Base-by-base conservation (phyloP, 2,888 invertebrate species). In the Drosophila meridiana region DNA sequence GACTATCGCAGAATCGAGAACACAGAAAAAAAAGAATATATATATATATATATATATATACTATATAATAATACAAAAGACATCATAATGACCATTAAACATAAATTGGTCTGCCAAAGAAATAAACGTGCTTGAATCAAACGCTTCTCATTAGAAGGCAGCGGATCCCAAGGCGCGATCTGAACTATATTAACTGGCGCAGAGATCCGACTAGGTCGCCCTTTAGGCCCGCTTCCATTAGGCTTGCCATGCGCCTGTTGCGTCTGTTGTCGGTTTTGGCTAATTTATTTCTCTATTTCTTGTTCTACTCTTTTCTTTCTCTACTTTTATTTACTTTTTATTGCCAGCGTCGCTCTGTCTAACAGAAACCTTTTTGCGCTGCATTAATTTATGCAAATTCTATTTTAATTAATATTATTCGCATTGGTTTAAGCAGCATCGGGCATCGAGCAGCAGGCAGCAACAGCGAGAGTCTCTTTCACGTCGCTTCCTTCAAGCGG, bases 341-440 rank as follows among this genome's bases (percentile, higher is more conserved):
- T 4, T 13, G 34, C 7, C 60, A 70, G 91, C 91, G 87, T 78
- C 87, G 78, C 89, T 81, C 87, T 90, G 87, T 88, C 87, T 91
- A 81, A 90, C 82, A 81, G 59, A 89, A 90, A 74, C 83, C 74
- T 69, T 73, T 78, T 78, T 73, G 72, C 73, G 58, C 47, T 69
- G 69, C 9, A 60, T 83, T 80, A 83, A 89, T 83, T 80, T 80
- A 91, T 91, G 85, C 84, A 91, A 91, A 91, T 91, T 78, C 75
- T 87, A 81, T 82, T 82, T 87, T 82, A 87, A 87, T 90, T 91
- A 88, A 86, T 83, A 82, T 81, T 79, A 85, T 78, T 66, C 78
- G 73, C 68, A 50, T 72, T 76, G 74, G 75, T 47, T 66, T 74
- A 66, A 59, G 57, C 67, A 66, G 71, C 59, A 32, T 3, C 28